Conservation (phyloP, 2,797 vertebrate species). For the Yasuhikotakia modesta region DNA sequence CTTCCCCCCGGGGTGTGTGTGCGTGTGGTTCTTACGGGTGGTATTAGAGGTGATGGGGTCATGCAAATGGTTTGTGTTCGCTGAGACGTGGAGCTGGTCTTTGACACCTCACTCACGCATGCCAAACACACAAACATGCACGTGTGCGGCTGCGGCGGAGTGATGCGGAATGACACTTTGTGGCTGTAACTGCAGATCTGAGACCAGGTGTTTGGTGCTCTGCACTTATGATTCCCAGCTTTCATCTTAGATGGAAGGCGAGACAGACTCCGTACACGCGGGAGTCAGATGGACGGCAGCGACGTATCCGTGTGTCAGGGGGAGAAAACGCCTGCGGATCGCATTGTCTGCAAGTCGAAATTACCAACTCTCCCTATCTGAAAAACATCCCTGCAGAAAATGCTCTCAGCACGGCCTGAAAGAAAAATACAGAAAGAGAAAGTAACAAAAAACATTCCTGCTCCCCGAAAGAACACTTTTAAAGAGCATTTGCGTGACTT, state of each 20-base stretch:
- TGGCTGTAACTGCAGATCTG: conserved; percentile 57
- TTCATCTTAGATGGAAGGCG: conserved; percentile 22
- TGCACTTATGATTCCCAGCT: conserved; percentile 19
- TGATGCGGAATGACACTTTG: conserved; percentile 37
- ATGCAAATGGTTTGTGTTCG: conserved; percentile 47
- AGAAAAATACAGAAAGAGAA: not conserved
- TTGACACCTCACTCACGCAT: conserved; percentile 45
- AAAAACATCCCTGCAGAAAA: conserved; percentile 44
- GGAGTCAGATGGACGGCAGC: conserved; percentile 16
- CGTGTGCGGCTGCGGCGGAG: not conserved
- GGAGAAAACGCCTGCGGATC: conserved; percentile 34
- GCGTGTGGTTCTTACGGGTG: not conserved
- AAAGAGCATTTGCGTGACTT: conserved; percentile 43
- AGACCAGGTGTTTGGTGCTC: conserved; percentile 39
- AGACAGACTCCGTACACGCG: not conserved
- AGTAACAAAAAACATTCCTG: conserved; percentile 14
- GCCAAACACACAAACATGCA: conserved; percentile 3
- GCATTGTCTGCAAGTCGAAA: conserved; percentile 42
- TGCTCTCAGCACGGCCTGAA: conserved; percentile 5
- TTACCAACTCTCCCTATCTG: conserved; percentile 11
- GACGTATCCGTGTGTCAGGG: not conserved
- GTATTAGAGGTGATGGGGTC: conserved; percentile 40
- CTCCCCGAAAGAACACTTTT: conserved; percentile 31
- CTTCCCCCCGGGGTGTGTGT: conserved; percentile 24
- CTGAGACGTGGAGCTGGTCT: conserved; percentile 23